Evolutionary conservation across 1,140 invertebrate genomes (phyloP), one percentile per base, ranked within the genome.

Genomic region (Eurosta solidaginis): DNA sequence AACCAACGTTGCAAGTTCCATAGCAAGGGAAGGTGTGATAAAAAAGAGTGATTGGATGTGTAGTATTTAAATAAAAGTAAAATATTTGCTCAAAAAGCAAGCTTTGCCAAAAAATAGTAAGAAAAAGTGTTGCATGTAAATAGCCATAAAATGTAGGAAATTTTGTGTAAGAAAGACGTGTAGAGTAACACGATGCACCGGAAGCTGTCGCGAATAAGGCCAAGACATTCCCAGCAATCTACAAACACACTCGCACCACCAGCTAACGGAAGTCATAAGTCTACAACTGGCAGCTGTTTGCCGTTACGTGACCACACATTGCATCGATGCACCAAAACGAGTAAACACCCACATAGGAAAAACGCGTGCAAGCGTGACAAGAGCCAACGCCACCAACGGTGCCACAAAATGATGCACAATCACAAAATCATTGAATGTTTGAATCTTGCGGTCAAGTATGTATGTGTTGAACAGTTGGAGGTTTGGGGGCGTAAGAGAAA

Each of bases 261-360:
- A 59, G 54, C 7, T 5, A 68, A 20, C 59, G 59, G 59, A 68
- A 68, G 59, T 68, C 59, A 68, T 68, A 68, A 68, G 33, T 68
- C 59, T n/a, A 68, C 33, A 68, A 33, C 33, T 68, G 59, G 6
- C 33, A 68, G n/a, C 33, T 68, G 33, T 68, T 42, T 68, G 29
- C 17, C 59, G 33, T 42, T 36, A n/a, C 59, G 59, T 20, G n/a
- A 33, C 59, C 33, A 68, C 17, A 68, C 33, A 42, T 40, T 42
- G n/a, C 27, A 29, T 12, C 27, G 27, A 12, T 54, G n/a, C 2
- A 42, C 54, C 33, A 63, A 36, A 2, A 29, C 0, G 2, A 27
- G n/a, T 36, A 68, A 17, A 68, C 33, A 40, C 33, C 9, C n/a
- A 9, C 20, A 0, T 20, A 5, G 33, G 1, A n/a, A 22, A n/a